Percentiles rank a stretch among this genome's conserved stretches.
Conservation (phyloP, 2,888 invertebrate species). For the Oscheius myriophilus region DNA sequence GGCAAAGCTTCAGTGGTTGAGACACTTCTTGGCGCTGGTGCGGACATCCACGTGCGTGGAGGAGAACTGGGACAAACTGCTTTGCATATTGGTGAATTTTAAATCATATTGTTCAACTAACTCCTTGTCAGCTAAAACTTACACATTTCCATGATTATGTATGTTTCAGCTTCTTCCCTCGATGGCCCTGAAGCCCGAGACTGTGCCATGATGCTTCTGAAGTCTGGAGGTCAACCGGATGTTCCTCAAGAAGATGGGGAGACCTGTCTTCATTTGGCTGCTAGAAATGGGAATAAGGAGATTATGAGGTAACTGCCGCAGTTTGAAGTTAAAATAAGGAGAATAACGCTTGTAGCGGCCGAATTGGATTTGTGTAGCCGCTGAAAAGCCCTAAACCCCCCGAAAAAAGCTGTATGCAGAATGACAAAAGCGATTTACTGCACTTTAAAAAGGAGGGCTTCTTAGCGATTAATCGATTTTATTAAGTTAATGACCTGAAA, state of each 20-base stretch:
- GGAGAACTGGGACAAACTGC: conserved; percentile 85
- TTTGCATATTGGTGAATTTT: conserved; percentile 88
- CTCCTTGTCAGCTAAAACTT: no score
- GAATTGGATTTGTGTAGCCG: background rate
- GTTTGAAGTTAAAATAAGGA: background rate
- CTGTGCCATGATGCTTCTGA: conserved; percentile 94
- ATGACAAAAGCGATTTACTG: no score
- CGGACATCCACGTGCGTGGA: conserved; percentile 91
- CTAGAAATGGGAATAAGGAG: conserved; percentile 87
- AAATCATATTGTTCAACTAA: background rate
- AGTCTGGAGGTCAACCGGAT: conserved; percentile 96
- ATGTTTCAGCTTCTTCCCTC: conserved; percentile 54
- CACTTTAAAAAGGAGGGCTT: no score
- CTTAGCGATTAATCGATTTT: background rate
- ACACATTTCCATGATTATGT: background rate
- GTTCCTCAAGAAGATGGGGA: conserved; percentile 91
- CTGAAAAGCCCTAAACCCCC: background rate
- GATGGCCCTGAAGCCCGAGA: conserved; percentile 80
- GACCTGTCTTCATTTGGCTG: conserved; percentile 95
- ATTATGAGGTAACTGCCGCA: conserved; percentile 75
- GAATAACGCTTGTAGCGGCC: background rate
- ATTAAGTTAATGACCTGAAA: background rate
- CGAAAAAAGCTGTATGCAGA: conserved; percentile 13
- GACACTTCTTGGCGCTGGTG: conserved; percentile 88
- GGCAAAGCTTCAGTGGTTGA: conserved; percentile 71